These are phyloP conservation scores for Rhadinocentrus ornatus DNA, from an alignment of 2,797 vertebrate species.

Conservation along the genomic window DNA sequence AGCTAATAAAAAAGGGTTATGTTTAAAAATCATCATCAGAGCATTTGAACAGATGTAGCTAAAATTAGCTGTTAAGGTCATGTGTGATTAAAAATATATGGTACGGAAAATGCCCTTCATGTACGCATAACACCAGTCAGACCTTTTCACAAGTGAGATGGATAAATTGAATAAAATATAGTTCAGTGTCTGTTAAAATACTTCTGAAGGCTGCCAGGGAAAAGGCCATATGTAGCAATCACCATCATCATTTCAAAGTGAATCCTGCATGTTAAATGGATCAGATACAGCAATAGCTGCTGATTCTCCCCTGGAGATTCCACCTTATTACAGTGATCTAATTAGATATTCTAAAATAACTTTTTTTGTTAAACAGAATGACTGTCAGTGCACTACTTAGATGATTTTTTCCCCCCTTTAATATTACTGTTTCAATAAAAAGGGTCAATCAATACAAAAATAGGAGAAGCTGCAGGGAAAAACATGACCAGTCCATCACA, in stretches of 20 bases:
- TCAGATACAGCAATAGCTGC: conserved; percentile 50
- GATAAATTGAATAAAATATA: conserved; percentile 32
- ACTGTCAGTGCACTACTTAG: conserved; percentile 47
- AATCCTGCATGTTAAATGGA: conserved; percentile 52
- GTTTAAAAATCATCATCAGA: conserved; percentile 19
- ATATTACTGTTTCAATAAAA: background rate
- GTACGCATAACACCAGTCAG: background rate
- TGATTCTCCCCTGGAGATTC: conserved; percentile 50
- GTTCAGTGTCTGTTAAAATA: conserved; percentile 20
- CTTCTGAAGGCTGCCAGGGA: background rate
- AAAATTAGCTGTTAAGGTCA: conserved; percentile 7
- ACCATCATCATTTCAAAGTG: conserved; percentile 60
- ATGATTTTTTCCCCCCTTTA: background rate
- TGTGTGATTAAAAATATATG: conserved; percentile 11
- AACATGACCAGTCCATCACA: background rate
- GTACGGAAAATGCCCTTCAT: background rate
- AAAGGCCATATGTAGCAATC: conserved; percentile 32
- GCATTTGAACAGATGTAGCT: background rate
- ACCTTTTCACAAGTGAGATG: conserved; percentile 15
- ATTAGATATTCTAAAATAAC: conserved; percentile 69
- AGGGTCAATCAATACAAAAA: background rate
- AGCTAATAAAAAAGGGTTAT: conserved; percentile 24
- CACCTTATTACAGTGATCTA: conserved; percentile 61
- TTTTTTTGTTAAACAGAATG: conserved; percentile 40
- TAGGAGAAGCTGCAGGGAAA: background rate